Base-by-base conservation (phyloP, 2,797 vertebrate genomes). In the Rhadinocentrus ornatus region DNA sequence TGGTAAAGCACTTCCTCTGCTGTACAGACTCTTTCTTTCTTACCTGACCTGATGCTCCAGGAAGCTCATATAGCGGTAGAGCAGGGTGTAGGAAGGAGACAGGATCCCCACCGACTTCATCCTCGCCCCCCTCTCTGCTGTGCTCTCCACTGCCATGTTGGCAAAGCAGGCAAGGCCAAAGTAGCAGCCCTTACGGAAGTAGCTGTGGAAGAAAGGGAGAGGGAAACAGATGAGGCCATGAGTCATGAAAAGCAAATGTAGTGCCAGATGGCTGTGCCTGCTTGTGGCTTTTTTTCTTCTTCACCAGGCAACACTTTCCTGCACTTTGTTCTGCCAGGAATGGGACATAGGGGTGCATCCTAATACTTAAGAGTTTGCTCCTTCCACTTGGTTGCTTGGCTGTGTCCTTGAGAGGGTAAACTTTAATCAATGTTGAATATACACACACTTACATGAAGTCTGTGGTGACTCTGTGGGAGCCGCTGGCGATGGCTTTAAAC, bases 61-160 rank as follows among this genome's bases (percentile, higher is more conserved):
- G 82, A 98, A 98, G 89, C 96, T 95, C 97, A 98, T 98, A 91
- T 98, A 97, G 57, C 96, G 95, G 71, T 98, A 98, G 0, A 98
- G 95, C 79, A 98, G 90, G 0, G 97, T 98, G 86, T 98, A 98
- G 61, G 97, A 98, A 1, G 96, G 96, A 8, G 96, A 98, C 26
- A 98, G 94, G 90, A 98, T 96, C 71, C 97, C 97, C 83, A 98
- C 97, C 0, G 97, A 98, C 90, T 98, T 98, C 97, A 98, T 98
- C 61, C 97, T 95, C 0, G 97, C 97, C 0, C 97, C 97, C 2
- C 97, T 94, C 86, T 98, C 97, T 78, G 96, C 87, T 64, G 94
- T 94, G 0, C 96, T 98, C 84, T 98, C 97, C 93, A 98, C 97
- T 0, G 96, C 95, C 96, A 98, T 98, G 91, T 98, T 98, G 91